Evolutionary conservation across 1,140 invertebrate species (phyloP).

Genomic region (Cyclina sinensis): DNA sequence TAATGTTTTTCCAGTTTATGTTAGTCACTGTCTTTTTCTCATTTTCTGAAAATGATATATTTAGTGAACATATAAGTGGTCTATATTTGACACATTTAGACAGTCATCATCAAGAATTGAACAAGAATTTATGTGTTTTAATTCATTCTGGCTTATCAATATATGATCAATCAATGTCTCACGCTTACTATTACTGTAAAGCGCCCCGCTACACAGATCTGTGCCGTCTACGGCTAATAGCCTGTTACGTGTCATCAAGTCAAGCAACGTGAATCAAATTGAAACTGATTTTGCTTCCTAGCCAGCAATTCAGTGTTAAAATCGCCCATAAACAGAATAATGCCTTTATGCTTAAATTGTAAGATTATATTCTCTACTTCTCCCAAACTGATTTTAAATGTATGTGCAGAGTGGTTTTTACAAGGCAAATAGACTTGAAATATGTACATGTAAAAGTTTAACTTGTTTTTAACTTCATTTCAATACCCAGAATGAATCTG

Average conservation of each 20-base stretch:
- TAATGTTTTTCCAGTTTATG: too few relatives aligned
- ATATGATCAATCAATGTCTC: constrained; percentile 25
- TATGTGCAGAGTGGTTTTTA: neutral
- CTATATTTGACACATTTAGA: too few relatives aligned
- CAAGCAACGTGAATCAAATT: neutral
- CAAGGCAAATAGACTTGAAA: too few relatives aligned
- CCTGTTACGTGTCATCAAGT: neutral
- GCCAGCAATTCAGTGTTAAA: neutral
- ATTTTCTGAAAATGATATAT: too few relatives aligned
- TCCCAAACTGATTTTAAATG: neutral
- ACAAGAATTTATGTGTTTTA: too few relatives aligned
- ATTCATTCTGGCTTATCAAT: too few relatives aligned
- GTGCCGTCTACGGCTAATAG: neutral
- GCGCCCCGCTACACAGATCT: neutral
- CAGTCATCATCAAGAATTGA: too few relatives aligned
- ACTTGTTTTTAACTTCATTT: neutral
- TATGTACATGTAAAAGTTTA: too few relatives aligned
- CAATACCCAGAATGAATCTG: neutral
- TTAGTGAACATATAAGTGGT: too few relatives aligned
- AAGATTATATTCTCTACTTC: neutral
- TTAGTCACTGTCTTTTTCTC: too few relatives aligned
- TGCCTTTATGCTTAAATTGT: neutral
- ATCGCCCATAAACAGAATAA: neutral
- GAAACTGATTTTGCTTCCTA: neutral
- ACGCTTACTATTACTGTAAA: neutral